A percentile compares a stretch with the other conserved stretches of the same genome.
Evolutionary conservation across 2,113 vertebrate genomes (phyloP).

Genomic region (Mastomys coucha): DNA sequence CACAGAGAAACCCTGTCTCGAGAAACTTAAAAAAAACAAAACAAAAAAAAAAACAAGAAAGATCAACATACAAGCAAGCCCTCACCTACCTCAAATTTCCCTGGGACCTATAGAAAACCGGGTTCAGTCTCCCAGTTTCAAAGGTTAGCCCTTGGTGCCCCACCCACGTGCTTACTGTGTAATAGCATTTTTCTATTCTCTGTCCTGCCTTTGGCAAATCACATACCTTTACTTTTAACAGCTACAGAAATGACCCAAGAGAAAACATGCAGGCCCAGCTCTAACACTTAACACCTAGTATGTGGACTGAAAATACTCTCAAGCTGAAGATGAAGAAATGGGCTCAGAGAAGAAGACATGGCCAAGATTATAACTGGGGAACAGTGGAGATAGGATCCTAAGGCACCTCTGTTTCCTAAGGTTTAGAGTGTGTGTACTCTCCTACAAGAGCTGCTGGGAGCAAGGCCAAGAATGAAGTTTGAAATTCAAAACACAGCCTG

Average conservation of each 20-base stretch:
- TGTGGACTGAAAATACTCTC: too few species aligned
- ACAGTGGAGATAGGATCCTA: background rate
- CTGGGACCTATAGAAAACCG: background rate
- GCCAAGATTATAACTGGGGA: background rate
- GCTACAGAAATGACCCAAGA: background rate
- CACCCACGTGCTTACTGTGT: background rate
- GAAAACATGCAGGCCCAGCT: background rate
- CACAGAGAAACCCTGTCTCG: too few species aligned
- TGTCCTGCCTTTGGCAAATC: background rate
- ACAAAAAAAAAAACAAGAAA: background rate
- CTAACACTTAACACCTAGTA: background rate
- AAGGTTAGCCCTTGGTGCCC: background rate
- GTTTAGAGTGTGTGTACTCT: background rate
- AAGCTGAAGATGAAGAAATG: background rate
- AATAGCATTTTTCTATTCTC: background rate
- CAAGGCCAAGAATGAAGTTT: background rate
- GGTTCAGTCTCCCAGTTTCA: background rate
- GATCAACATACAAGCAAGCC: background rate
- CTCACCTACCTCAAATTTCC: background rate
- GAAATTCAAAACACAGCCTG: constrained; percentile 29
- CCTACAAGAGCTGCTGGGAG: background rate
- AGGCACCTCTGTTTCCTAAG: background rate
- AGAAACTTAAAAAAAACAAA: too few species aligned
- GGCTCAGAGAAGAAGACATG: background rate
- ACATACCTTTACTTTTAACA: background rate